Evolutionary conservation across 2,113 vertebrate genomes (phyloP), one percentile per base, ranked within the genome.

Genomic region (Pagrus major): DNA sequence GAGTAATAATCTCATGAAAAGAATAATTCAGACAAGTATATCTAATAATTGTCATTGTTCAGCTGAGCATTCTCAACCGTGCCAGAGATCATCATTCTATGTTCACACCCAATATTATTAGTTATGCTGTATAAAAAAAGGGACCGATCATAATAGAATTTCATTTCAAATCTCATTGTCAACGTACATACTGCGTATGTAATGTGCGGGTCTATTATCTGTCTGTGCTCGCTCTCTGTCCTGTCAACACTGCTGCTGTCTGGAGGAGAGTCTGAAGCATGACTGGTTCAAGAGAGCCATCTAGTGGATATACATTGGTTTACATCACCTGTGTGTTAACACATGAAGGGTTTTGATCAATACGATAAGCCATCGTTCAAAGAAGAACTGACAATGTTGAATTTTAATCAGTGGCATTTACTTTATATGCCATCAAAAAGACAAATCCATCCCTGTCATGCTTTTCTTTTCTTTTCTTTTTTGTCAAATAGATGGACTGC

Each of bases 221-320:
- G 14, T 44, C 4, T 58, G 69, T 35, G 21, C 16, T 60, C 6
- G 3, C 14, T 14, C 61, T 54, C 55, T n/a, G 44, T 44, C 47
- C 1, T 9, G 15, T 68, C n/a, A 39, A 1, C 39, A 16, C 63
- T 33, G 58, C n/a, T 15, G 61, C 29, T 7, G 47, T 18, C 16
- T 54, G 49, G 41, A 1, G 8, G 37, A 25, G 11, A 23, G 5
- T 12, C 31, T 42, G 23, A n/a, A 31, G 6, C 12, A 11, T 67
- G 2, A 21, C 70, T 25, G 80, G 76, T 18, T 84, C 76, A 91
- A 93, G 21, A 84, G 79, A 71, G 86, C 83, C 93, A 84, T 86
- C 94, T 91, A 84, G 79, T 91, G 93, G 87, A 60, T 0, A 59
- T 1, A 25, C 2, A 1, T 0, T 12, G 67, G 2, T 25, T 51